Evolutionary conservation across 2,113 vertebrate genomes (phyloP).

Genomic region (Pyrgilauda ruficollis): DNA sequence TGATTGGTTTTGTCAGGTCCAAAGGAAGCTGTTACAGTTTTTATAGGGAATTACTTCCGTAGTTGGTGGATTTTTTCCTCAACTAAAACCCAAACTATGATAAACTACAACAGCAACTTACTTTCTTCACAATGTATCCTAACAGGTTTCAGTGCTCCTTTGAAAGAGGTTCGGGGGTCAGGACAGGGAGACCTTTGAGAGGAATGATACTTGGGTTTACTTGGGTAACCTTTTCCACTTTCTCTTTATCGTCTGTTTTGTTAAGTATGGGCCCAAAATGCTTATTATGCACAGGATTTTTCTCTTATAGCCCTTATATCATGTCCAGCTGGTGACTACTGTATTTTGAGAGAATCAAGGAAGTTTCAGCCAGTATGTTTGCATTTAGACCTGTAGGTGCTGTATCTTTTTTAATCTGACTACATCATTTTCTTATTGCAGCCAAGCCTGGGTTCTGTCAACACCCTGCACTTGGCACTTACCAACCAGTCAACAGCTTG

Average conservation of each 20-base stretch:
- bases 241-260: not conserved
- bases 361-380: slow-evolving; percentile 53
- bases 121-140: slow-evolving; percentile 72
- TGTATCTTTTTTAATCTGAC: not conserved
- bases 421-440: not conserved
- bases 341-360: slow-evolving; percentile 58
- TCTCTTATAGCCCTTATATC: not conserved
- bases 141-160: slow-evolving; percentile 66
- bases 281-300: not conserved
- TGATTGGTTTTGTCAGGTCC: not conserved
- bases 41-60: not conserved
- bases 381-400: not conserved
- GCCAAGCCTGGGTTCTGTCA: not conserved
- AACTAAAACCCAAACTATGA: not conserved
- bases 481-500: not conserved
- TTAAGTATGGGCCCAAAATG: not conserved
- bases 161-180: slow-evolving; percentile 60
- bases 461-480: not conserved
- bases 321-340: not conserved
- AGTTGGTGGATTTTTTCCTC: not conserved
- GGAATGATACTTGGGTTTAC: slow-evolving; percentile 63
- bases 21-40: not conserved
- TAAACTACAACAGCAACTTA: slow-evolving; percentile 52
- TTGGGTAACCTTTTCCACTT: slow-evolving; percentile 14
- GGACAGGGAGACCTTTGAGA: slow-evolving; percentile 62